A percentile compares a stretch with the other conserved stretches of the same genome.
Evolutionary conservation across 2,797 vertebrate species (phyloP).

Genomic region (Glossophaga mutica): DNA sequence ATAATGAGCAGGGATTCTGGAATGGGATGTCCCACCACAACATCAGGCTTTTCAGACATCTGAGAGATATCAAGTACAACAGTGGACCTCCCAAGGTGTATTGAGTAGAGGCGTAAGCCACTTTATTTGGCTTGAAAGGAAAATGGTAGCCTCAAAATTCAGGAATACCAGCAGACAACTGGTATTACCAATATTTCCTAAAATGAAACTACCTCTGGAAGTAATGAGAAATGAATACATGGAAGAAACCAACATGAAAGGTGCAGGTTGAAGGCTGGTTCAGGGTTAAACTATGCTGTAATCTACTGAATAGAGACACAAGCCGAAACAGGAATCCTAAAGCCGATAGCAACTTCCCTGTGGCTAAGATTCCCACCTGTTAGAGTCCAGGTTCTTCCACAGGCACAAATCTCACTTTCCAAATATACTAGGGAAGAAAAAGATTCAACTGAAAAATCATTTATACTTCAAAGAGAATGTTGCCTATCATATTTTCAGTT

Average conservation of each 20-base stretch:
- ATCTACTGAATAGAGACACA: background rate
- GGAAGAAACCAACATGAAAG: background rate
- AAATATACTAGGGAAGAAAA: background rate
- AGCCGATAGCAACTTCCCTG: background rate
- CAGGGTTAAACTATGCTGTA: background rate
- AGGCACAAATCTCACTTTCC: background rate
- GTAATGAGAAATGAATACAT: background rate
- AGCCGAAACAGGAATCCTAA: background rate
- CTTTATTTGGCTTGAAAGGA: background rate
- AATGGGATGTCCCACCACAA: background rate
- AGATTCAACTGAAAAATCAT: background rate
- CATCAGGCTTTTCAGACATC: background rate
- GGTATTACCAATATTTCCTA: background rate
- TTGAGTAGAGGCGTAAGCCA: background rate
- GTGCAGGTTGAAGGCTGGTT: background rate
- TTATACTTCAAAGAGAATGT: constrained; percentile 26
- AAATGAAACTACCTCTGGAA: background rate
- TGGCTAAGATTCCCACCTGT: background rate
- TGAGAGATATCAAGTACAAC: background rate
- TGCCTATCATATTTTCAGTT: background rate
- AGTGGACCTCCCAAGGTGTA: background rate
- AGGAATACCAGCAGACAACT: background rate
- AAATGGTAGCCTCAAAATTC: background rate
- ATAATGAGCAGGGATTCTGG: background rate
- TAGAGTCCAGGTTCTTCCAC: background rate